Conservation (phyloP, 2,113 vertebrate genomes). For the Pedetes capensis region DNA sequence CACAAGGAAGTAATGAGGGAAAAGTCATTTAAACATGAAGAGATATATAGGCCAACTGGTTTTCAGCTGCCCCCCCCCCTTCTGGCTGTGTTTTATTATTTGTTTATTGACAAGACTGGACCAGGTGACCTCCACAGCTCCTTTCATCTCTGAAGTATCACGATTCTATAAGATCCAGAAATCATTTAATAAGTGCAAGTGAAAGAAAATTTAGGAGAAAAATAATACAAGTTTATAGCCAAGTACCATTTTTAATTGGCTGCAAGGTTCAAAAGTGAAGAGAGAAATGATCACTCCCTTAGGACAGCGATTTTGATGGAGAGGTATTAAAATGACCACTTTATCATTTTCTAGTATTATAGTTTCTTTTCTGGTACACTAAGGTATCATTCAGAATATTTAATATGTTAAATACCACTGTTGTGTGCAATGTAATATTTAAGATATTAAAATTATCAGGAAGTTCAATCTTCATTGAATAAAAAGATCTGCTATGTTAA, state of each 20-base stretch:
- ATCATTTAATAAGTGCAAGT: neutral
- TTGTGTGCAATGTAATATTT: neutral
- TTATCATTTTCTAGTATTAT: neutral
- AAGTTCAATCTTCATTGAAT: constrained; percentile 3
- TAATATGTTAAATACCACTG: neutral
- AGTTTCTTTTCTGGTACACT: neutral
- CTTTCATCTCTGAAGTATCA: neutral
- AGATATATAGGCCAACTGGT: neutral
- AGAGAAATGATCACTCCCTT: neutral
- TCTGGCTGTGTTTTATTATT: neutral
- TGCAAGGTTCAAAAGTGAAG: neutral
- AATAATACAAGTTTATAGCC: neutral
- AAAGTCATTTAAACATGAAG: neutral
- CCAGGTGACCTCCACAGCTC: neutral
- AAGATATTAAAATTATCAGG: neutral
- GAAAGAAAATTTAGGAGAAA: neutral
- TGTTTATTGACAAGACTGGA: neutral
- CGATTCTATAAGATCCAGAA: neutral
- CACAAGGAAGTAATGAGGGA: neutral
- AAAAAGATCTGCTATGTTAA: neutral
- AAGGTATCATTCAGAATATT: constrained; percentile 7
- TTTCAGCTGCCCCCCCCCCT: neutral
- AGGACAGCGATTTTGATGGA: neutral
- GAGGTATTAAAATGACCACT: neutral
- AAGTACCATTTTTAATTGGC: neutral